Conservation (phyloP, 2,113 vertebrate genomes). For the cat (Felis catus) region F.catus_Fca126_mat1.0 CM031412.1:94931501-94932000, state of each 20-base stretch:
- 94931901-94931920: not conserved
- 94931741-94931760: not conserved
- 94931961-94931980: not conserved
- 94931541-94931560: too few relatives aligned
- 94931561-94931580: too few relatives aligned
- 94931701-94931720: accelerated
- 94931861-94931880: not conserved
- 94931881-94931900: not conserved
- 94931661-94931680: not conserved
- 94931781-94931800: not conserved
- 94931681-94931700: too few relatives aligned
- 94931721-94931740: not conserved
- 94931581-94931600: too few relatives aligned
- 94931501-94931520: too few relatives aligned
- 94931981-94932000: not conserved
- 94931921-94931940: not conserved
- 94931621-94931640: not conserved
- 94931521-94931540: too few relatives aligned
- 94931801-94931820: not conserved
- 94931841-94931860: not conserved
- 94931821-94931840: not conserved
- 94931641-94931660: not conserved
- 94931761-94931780: not conserved
- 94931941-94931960: not conserved
- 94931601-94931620: not conserved